Base-by-base conservation (phyloP, 2,888 invertebrate species). In the Metellina segmentata region DNA sequence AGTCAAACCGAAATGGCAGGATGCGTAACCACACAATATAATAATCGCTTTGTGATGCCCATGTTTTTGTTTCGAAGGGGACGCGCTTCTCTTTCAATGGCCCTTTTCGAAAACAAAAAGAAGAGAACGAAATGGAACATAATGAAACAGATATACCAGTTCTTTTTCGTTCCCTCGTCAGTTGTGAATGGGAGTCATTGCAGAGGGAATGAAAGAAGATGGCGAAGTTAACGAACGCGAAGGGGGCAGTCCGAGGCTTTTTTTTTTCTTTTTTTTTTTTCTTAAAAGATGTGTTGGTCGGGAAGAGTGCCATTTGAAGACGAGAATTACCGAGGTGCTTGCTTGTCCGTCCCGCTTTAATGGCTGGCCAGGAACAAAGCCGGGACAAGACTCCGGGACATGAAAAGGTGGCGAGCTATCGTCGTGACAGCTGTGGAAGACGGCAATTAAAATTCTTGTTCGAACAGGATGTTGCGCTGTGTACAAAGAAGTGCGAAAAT, bases 21-120 rank as follows among this genome's bases (percentile, higher is more conserved):
- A 71, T 71, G 79, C 85, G 85, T 34, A 90, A 61, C 77, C 83
- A 82, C 79, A 72, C 89, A 82, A 78, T 85, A 90, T 85, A 90
- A 90, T 90, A 90, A 90, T 90, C 90, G 90, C 81, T 90, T 90
- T 90, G 90, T 90, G 85, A 70, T 81, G 75, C 72, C 85, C 75
- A 53, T 85, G 90, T 90, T 90, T 90, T 90, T 90, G 90, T 90
- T 90, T 90, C 85, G 79, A 34, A 6, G 49, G 53, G 49, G 77
- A 49, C 70, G 70, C 81, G 49, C 75, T 53, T 69, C 70, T 75
- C 83, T 75, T 81, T 51, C 49, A 19, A 9, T 9, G 53, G 16
- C 9, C 34, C 34, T 34, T 34, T 34, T 34, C 34, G 34, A 34
- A 70, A 51, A 70, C 11, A 19, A 70, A 75, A 79, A 71, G 34